These are phyloP conservation scores for Melolontha melolontha DNA, from an alignment of 2,888 invertebrate genomes.

Conservation along the genomic window DNA sequence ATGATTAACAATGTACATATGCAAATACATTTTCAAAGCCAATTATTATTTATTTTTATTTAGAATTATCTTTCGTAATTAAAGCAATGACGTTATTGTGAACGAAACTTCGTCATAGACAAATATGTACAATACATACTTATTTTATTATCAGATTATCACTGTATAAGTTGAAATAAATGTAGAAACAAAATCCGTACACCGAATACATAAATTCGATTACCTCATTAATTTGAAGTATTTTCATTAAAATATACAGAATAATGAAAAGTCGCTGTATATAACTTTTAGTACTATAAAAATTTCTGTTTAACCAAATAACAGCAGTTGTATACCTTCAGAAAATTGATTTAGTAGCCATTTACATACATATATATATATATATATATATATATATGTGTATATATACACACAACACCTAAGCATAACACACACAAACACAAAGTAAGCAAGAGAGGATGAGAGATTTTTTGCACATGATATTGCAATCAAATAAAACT, in stretches of 20 bases:
- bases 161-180: neutral
- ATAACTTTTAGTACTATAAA: no score
- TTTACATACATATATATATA: no score
- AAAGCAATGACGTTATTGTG: slow-evolving; percentile 13
- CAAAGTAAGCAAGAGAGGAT: no score
- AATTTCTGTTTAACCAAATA: no score
- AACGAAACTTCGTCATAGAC: slow-evolving; percentile 23
- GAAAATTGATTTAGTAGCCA: no score
- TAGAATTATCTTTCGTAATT: neutral
- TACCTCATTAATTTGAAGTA: slow-evolving; percentile 17
- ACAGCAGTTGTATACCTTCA: no score
- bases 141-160: slow-evolving; percentile 14
- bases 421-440: no score
- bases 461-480: no score
- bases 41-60: neutral
- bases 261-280: no score
- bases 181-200: neutral
- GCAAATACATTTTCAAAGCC: slow-evolving; percentile 4
- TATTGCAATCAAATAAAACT: no score
- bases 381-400: no score
- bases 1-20: neutral
- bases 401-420: no score
- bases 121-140: slow-evolving; percentile 19
- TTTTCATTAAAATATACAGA: slow-evolving; percentile 13
- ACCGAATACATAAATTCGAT: slow-evolving; percentile 10